Evolutionary conservation across 2,113 vertebrate species (phyloP).

Genomic region (Campylorhamphus procurvoides): DNA sequence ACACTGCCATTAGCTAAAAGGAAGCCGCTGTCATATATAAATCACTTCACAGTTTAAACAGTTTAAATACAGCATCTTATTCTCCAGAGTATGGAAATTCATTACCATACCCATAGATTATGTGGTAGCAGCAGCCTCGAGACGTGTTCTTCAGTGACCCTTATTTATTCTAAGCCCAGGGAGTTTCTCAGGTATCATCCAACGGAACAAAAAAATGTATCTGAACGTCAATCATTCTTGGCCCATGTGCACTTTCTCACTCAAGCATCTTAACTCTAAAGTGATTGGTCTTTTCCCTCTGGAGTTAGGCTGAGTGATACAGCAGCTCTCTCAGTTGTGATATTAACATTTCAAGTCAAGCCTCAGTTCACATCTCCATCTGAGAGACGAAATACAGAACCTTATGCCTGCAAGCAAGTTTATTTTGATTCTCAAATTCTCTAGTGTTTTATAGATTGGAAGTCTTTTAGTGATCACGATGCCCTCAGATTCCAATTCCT

Average conservation of each 20-base stretch:
- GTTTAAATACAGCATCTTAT: not conserved
- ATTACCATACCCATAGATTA: slow-evolving; percentile 1
- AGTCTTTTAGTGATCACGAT: not conserved
- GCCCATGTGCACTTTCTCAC: slow-evolving; percentile 22
- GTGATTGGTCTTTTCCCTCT: slow-evolving; percentile 17
- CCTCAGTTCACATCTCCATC: not conserved
- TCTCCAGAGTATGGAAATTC: not conserved
- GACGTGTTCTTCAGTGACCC: not conserved
- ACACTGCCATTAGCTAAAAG: not conserved
- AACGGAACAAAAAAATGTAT: not conserved
- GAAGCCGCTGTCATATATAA: not conserved
- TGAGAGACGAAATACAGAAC: not conserved
- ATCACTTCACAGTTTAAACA: not conserved
- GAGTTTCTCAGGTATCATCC: slow-evolving; percentile 28
- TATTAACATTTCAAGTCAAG: slow-evolving; percentile 33
- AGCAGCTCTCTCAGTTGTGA: slow-evolving; percentile 29
- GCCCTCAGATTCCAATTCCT: not conserved
- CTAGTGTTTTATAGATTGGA: not conserved
- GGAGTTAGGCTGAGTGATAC: not conserved
- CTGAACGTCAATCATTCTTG: slow-evolving; percentile 33
- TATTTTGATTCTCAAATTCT: not conserved
- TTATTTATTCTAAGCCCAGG: slow-evolving; percentile 43
- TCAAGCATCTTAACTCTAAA: slow-evolving; percentile 44
- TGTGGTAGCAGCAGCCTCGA: slow-evolving; percentile 11
- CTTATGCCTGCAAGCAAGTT: not conserved